These are phyloP conservation scores for Goniozus legneri DNA, from an alignment of 1,140 invertebrate genomes.

Conservation along the genomic window DNA sequence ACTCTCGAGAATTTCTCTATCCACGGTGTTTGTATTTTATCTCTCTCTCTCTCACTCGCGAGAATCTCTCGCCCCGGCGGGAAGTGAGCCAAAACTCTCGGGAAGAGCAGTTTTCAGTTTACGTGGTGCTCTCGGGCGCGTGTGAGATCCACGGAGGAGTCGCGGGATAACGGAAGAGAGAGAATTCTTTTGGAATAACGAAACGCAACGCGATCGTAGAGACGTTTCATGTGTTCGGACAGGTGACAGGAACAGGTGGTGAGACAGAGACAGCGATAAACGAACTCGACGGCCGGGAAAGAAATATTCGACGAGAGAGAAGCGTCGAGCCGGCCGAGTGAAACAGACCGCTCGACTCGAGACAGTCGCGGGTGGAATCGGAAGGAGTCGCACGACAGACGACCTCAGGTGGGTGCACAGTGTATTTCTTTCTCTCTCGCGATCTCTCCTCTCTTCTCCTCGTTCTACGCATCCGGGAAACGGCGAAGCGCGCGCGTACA, in stretches of 20 bases:
- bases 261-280: background rate
- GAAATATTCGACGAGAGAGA: no score
- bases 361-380: constrained; percentile 1
- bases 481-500: constrained; percentile 13
- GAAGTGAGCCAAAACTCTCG: background rate
- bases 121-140: no score
- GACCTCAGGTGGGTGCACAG: constrained; percentile 37
- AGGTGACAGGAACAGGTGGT: constrained; percentile 23
- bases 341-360: no score
- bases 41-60: background rate
- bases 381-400: constrained; percentile 1
- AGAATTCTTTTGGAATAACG: no score
- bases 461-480: background rate
- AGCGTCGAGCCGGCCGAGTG: no score
- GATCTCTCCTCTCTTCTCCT: no score
- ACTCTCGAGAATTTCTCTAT: no score
- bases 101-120: background rate
- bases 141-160: no score
- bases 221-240: constrained; percentile 21
- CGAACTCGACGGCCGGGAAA: background rate
- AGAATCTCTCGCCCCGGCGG: no score
- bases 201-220: constrained; percentile 7
- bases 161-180: no score
- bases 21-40: background rate
- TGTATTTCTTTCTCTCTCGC: no score